Evolutionary conservation across 1,140 invertebrate species (phyloP).

Genomic region (Oryzaephilus surinamensis): DNA sequence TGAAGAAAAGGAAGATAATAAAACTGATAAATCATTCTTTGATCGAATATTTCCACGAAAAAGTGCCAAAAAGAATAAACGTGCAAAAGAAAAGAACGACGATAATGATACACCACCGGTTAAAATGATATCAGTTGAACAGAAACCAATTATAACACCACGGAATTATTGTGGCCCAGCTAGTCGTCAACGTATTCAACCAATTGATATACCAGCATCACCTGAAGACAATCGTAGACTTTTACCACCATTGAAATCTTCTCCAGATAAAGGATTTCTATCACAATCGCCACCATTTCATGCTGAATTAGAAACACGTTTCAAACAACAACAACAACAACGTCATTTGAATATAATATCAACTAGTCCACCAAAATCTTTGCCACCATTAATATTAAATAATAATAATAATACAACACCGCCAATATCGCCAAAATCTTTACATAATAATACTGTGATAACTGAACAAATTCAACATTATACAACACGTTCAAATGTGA

Average conservation of each 20-base stretch:
- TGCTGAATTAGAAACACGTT: slow-evolving; percentile 26
- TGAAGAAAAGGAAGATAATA: slow-evolving; percentile 39
- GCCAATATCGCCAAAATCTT: slow-evolving; percentile 9
- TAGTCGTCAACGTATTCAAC: slow-evolving; percentile 42
- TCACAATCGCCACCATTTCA: slow-evolving; percentile 24
- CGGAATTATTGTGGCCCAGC: slow-evolving; percentile 37
- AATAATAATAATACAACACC: slow-evolving; percentile 7
- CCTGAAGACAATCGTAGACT: slow-evolving; percentile 18
- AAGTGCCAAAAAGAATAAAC: slow-evolving; percentile 48
- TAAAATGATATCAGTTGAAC: too few species aligned
- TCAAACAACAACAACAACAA: slow-evolving; percentile 27
- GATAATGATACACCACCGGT: not conserved
- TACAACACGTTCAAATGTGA: slow-evolving; percentile 1
- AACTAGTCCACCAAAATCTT: slow-evolving; percentile 10
- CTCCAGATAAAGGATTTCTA: slow-evolving; percentile 13
- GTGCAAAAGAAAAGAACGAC: slow-evolving; percentile 14
- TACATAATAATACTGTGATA: slow-evolving; percentile 7
- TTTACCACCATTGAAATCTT: slow-evolving; percentile 9
- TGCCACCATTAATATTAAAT: slow-evolving; percentile 9
- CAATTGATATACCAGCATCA: slow-evolving; percentile 41
- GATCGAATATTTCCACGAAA: slow-evolving; percentile 50
- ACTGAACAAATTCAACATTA: slow-evolving; percentile 3
- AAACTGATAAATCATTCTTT: slow-evolving; percentile 53
- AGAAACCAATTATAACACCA: slow-evolving; percentile 19
- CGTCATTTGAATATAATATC: slow-evolving; percentile 8